Evolutionary conservation across 2,888 invertebrate species (phyloP).

Genomic region (Dicranocentrus wangi): DNA sequence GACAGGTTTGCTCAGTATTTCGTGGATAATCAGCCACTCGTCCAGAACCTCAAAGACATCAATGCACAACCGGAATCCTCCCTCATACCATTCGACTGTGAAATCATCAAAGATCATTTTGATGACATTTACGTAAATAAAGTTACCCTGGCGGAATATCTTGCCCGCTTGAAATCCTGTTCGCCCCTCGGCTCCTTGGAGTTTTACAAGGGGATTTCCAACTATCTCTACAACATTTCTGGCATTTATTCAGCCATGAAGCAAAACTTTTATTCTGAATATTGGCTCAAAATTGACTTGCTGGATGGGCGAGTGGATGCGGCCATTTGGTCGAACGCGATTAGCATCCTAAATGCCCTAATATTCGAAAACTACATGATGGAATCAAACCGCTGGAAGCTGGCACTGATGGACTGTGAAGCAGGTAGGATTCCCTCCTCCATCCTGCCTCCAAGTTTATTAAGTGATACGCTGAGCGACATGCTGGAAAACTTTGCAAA

Average conservation of each 20-base stretch:
- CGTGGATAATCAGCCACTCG: constrained; percentile 50
- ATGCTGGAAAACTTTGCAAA: constrained; percentile 32
- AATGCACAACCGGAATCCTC: constrained; percentile 42
- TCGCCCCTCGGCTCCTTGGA: constrained; percentile 44
- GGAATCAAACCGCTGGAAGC: constrained; percentile 63
- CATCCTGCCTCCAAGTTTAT: constrained; percentile 35
- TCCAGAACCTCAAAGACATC: constrained; percentile 38
- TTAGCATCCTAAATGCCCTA: constrained; percentile 42
- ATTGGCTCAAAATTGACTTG: constrained; percentile 48
- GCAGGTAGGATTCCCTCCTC: constrained; percentile 55
- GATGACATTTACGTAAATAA: constrained; percentile 51
- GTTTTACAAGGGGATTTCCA: constrained; percentile 35
- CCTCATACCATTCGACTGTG: constrained; percentile 61
- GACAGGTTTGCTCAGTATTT: constrained; percentile 52
- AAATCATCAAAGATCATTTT: constrained; percentile 53
- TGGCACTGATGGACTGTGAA: constrained; percentile 59
- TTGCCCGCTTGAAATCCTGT: constrained; percentile 46
- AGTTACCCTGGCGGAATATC: constrained; percentile 44
- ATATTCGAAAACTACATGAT: constrained; percentile 54
- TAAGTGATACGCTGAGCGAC: constrained; percentile 49
- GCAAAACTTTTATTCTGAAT: constrained; percentile 44
- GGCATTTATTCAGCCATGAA: constrained; percentile 51
- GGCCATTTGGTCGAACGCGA: constrained; percentile 61
- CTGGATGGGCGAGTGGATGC: constrained; percentile 45
- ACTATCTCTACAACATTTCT: constrained; percentile 63